Conservation (phyloP, 2,797 vertebrate genomes). For the Geotria australis region DNA sequence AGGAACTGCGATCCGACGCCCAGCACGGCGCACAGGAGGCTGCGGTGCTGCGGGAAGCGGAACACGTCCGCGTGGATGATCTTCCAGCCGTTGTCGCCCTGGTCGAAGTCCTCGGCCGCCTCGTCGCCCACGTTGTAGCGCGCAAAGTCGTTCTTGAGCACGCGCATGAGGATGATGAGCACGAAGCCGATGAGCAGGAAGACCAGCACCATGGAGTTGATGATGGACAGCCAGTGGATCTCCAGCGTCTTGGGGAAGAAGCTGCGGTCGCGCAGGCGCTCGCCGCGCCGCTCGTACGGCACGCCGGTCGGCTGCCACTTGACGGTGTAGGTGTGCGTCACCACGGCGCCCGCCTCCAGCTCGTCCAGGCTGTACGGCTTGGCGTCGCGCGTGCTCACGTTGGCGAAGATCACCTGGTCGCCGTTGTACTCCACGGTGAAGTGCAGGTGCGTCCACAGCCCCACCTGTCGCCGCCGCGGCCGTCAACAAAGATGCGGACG, state of each 20-base stretch:
- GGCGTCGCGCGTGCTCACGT: constrained; percentile 51
- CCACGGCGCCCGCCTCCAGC: constrained; percentile 11
- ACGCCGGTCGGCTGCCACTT: constrained; percentile 41
- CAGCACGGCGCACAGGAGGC: constrained; percentile 45
- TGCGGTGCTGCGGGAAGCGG: constrained; percentile 47
- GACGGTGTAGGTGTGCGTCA: constrained; percentile 53
- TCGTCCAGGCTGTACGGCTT: constrained; percentile 53
- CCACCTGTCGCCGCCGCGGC: constrained; percentile 7
- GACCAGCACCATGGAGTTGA: constrained; percentile 67
- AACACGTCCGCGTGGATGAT: constrained; percentile 80
- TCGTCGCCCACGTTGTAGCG: constrained; percentile 65
- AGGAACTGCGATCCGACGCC: constrained; percentile 68
- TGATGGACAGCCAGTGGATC: constrained; percentile 79
- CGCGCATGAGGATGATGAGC: constrained; percentile 74
- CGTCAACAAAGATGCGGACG: background rate
- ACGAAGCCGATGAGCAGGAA: constrained; percentile 63
- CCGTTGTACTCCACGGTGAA: constrained; percentile 66
- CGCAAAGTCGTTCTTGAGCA: constrained; percentile 62
- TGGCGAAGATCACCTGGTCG: constrained; percentile 44
- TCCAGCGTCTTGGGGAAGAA: constrained; percentile 71
- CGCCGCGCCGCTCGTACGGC: constrained; percentile 18
- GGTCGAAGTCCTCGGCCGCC: constrained; percentile 47
- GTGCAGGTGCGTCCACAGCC: constrained; percentile 59
- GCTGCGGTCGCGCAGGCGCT: constrained; percentile 31
- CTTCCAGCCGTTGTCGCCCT: constrained; percentile 77